Percentiles rank a stretch among this genome's conserved stretches.
These are phyloP conservation scores for Nothobranchius furzeri DNA, from an alignment of 2,113 vertebrate genomes.

Conservation along the genomic window DNA sequence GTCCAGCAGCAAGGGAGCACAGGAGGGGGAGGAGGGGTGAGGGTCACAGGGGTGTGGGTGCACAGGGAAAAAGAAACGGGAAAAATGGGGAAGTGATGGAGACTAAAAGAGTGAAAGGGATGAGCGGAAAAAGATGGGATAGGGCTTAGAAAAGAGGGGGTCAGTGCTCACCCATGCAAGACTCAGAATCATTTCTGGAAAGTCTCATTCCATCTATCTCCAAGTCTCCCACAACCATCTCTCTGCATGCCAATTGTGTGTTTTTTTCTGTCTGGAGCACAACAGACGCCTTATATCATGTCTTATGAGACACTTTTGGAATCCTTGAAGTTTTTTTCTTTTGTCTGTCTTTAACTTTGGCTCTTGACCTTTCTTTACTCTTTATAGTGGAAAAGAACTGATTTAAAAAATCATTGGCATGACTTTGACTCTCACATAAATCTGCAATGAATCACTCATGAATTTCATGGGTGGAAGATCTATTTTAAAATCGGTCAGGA, in stretches of 20 bases:
- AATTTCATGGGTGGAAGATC: background rate
- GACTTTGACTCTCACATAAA: background rate
- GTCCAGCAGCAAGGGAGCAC: conserved; percentile 16
- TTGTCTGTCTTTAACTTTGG: background rate
- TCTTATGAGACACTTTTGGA: conserved; percentile 21
- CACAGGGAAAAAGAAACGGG: background rate
- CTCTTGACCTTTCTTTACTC: background rate
- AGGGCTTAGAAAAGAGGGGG: conserved; percentile 8
- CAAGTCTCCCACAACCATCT: conserved; percentile 21
- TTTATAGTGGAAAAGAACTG: background rate
- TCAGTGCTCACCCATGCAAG: conserved; percentile 10
- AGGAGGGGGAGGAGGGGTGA: background rate
- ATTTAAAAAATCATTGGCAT: background rate
- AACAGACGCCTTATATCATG: conserved; percentile 29
- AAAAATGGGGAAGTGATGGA: background rate
- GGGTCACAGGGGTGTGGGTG: background rate
- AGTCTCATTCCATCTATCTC: conserved; percentile 49
- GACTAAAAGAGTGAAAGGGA: background rate
- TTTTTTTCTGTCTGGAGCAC: conserved; percentile 21
- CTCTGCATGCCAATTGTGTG: conserved; percentile 21
- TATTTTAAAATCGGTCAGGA: no score
- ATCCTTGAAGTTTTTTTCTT: conserved; percentile 2
- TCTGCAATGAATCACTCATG: background rate
- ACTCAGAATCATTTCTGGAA: conserved; percentile 43
- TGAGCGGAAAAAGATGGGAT: background rate